Conservation (phyloP, 2,797 vertebrate genomes). For the Schizopygopsis malacanthus region DNA sequence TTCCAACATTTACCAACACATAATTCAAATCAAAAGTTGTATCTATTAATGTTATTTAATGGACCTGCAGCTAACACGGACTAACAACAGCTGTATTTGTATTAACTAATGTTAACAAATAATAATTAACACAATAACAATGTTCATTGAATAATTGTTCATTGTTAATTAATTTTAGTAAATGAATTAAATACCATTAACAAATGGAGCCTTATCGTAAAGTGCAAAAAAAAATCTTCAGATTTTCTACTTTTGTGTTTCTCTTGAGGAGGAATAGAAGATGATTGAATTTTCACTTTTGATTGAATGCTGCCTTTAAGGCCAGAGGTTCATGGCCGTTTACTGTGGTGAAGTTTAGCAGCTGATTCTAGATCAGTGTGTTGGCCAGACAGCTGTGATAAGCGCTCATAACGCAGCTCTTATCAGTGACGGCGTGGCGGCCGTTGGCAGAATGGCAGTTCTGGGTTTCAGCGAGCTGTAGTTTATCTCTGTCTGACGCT, state of each 20-base stretch:
- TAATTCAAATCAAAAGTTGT: no score
- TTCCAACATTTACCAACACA: no score
- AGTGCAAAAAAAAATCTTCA: not conserved
- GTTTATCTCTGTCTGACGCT: constrained; percentile 73
- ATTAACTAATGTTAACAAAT: no score
- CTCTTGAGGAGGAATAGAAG: not conserved
- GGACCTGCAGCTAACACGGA: no score
- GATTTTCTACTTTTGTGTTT: not conserved
- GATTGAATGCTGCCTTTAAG: not conserved
- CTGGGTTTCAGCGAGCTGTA: constrained; percentile 70
- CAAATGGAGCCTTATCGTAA: not conserved
- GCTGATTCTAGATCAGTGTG: not conserved
- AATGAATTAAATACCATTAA: not conserved
- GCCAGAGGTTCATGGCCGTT: not conserved
- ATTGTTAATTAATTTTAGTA: not conserved
- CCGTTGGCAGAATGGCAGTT: constrained; percentile 66
- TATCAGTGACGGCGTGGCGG: constrained; percentile 72
- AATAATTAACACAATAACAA: no score
- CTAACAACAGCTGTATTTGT: no score
- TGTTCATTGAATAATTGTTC: no score
- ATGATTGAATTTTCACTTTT: not conserved
- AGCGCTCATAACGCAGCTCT: constrained; percentile 65
- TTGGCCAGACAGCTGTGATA: constrained; percentile 62
- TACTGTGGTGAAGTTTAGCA: not conserved
- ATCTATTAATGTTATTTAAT: no score